Evolutionary conservation across 2,797 vertebrate genomes (phyloP).

Genomic region (Esox lucius): DNA sequence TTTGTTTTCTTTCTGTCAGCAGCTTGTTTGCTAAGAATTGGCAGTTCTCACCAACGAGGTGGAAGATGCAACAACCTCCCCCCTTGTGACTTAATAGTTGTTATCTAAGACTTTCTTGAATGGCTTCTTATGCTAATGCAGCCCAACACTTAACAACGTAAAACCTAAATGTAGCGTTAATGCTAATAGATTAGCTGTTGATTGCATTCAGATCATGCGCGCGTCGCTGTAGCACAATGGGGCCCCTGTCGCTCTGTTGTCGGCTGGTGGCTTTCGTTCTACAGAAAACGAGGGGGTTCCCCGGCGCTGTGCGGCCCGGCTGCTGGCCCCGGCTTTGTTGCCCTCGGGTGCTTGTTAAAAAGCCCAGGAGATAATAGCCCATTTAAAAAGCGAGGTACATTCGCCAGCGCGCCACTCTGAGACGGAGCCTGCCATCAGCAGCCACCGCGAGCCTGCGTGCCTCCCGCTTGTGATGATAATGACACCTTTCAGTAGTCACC

Average conservation of each 20-base stretch:
- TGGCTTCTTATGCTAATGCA: not conserved
- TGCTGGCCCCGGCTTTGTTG: not conserved
- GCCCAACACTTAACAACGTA: not conserved
- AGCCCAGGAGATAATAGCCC: not conserved
- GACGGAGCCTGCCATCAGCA: not conserved
- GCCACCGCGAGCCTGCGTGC: not conserved
- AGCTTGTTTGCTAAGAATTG: not conserved
- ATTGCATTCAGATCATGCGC: slow-evolving; percentile 34
- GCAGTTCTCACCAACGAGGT: not conserved
- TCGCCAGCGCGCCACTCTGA: not conserved
- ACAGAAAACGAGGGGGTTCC: not conserved
- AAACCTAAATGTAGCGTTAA: not conserved
- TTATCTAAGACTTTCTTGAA: not conserved
- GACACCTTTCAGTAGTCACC: slow-evolving; percentile 1
- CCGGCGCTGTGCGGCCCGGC: too few species aligned
- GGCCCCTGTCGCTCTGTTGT: not conserved
- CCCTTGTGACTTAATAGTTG: not conserved
- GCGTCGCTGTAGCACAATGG: slow-evolving; percentile 17
- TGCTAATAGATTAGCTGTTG: slow-evolving; percentile 17
- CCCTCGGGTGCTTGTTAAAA: not conserved
- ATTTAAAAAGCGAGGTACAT: not conserved
- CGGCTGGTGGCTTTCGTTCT: not conserved
- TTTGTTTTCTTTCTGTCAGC: not conserved
- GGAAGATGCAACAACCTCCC: not conserved
- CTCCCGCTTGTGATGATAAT: slow-evolving; percentile 18